A percentile compares a stretch with the other conserved stretches of the same genome.
These are phyloP conservation scores for Philhelius pedissequus DNA, from an alignment of 2,888 invertebrate species.

Conservation along the genomic window DNA sequence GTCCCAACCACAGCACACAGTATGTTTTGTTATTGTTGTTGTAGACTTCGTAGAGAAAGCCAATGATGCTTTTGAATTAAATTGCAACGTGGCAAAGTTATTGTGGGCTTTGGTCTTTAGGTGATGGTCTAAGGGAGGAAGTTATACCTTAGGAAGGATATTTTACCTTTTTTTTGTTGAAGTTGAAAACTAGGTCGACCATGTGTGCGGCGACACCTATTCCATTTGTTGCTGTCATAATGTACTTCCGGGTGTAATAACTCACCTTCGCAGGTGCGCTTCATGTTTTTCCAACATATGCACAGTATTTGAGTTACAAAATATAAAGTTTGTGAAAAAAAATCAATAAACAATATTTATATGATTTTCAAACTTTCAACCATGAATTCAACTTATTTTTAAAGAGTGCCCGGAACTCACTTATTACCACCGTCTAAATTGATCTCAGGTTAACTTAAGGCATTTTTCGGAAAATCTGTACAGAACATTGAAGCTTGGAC, in stretches of 20 bases:
- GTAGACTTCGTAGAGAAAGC: background rate
- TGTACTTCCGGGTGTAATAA: background rate
- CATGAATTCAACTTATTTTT: background rate
- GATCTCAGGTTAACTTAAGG: no score
- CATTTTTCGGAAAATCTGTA: no score
- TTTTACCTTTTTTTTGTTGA: background rate
- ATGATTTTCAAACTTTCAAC: background rate
- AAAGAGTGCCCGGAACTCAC: background rate
- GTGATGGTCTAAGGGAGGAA: background rate
- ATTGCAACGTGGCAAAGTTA: conserved; percentile 29
- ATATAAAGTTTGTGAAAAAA: background rate
- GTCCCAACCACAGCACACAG: background rate
- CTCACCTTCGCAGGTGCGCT: conserved; percentile 1
- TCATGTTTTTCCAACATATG: background rate
- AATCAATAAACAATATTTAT: background rate
- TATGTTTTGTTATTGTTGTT: background rate
- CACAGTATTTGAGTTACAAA: background rate
- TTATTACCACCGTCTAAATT: background rate
- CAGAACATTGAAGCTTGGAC: no score
- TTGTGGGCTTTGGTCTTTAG: conserved; percentile 26
- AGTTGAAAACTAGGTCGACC: background rate
- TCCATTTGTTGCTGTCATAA: conserved; percentile 30
- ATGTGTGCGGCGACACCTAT: conserved; percentile 18
- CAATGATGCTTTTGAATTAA: conserved; percentile 29
- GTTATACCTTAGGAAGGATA: background rate